Conservation (phyloP, 2,797 vertebrate species). For the Botia kubotai region DNA sequence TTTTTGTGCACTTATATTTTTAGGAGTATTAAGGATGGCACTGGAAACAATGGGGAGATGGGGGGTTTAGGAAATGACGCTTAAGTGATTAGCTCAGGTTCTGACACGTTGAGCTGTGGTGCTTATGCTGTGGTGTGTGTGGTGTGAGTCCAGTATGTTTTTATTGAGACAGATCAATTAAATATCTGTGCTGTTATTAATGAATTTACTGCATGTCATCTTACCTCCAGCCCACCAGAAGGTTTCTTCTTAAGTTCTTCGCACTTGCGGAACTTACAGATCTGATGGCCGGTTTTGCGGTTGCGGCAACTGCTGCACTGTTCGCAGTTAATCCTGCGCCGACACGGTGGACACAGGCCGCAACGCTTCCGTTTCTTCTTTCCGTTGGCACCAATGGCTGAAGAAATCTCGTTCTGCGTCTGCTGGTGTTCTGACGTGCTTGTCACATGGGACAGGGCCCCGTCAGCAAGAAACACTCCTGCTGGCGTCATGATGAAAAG, state of each 20-base stretch:
- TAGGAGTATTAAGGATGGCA: background rate
- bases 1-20: background rate
- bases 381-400: conserved; percentile 84
- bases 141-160: background rate
- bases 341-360: conserved; percentile 94
- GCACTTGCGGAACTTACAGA: conserved; percentile 99
- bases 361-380: conserved; percentile 97
- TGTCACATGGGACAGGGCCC: conserved; percentile 86
- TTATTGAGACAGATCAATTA: background rate
- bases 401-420: conserved; percentile 91
- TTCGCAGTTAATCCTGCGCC: conserved; percentile 97
- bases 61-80: too few relatives aligned
- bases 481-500: conserved; percentile 94
- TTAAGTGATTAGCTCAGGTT: too few relatives aligned
- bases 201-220: conserved; percentile 55
- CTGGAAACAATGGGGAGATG: too few relatives aligned
- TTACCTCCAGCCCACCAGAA: conserved; percentile 82
- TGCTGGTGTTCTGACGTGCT: conserved; percentile 83
- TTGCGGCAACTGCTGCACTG: conserved; percentile 99
- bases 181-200: background rate
- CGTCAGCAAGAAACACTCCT: conserved; percentile 90
- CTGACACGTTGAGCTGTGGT: background rate
- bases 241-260: conserved; percentile 99
- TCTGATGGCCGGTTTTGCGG: conserved; percentile 99
- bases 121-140: conserved; percentile 6